phyloP scores from a whole-genome alignment of 1,140 invertebrate species.

The Cylas formicarius region DNA sequence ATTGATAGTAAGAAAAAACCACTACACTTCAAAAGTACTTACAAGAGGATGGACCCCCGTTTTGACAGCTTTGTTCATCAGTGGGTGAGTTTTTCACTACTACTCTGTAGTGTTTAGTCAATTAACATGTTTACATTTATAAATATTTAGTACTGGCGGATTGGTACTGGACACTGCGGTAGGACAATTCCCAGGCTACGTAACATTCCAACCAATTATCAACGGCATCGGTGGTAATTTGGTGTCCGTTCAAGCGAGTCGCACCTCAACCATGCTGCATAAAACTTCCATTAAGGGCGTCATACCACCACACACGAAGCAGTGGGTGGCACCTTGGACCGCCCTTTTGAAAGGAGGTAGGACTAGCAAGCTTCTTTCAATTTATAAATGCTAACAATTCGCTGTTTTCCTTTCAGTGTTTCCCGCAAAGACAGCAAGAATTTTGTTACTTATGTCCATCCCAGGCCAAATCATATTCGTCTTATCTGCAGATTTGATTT shows the following conservation, averaged over 20 bases:
- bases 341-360: slow-evolving; percentile 78
- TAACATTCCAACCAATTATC: slow-evolving; percentile 86
- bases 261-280: slow-evolving; percentile 89
- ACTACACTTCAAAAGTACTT: slow-evolving; percentile 71
- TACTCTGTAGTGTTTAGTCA: background rate
- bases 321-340: slow-evolving; percentile 70
- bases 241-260: slow-evolving; percentile 92
- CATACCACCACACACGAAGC: slow-evolving; percentile 64
- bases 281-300: slow-evolving; percentile 68
- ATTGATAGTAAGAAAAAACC: slow-evolving; percentile 66
- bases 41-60: slow-evolving; percentile 81
- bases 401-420: slow-evolving; percentile 49
- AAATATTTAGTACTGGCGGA: slow-evolving; percentile 59
- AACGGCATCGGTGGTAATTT: slow-evolving; percentile 96
- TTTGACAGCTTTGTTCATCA: slow-evolving; percentile 76
- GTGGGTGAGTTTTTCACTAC: slow-evolving; percentile 55
- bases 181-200: slow-evolving; percentile 67
- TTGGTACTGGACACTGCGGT: slow-evolving; percentile 74
- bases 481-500: slow-evolving; percentile 68
- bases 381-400: slow-evolving; percentile 10
- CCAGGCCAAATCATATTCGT: slow-evolving; percentile 91
- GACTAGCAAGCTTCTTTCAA: slow-evolving; percentile 28
- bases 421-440: slow-evolving; percentile 73
- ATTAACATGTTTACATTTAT: slow-evolving; percentile 1
- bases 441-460: slow-evolving; percentile 77